Conservation (phyloP, 1,140 invertebrate genomes). For the Papilio machaon region DNA sequence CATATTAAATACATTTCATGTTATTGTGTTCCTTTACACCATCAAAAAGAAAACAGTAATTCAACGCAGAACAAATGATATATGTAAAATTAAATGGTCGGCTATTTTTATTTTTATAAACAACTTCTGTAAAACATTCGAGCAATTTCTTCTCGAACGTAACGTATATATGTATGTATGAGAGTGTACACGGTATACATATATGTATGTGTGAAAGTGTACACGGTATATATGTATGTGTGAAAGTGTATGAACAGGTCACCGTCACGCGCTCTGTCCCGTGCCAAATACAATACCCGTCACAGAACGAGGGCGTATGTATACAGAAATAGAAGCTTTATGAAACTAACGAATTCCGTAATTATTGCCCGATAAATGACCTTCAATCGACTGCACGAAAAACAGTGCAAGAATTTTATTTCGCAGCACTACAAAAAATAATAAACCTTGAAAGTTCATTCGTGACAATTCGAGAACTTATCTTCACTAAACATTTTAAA, state of each 20-base stretch:
- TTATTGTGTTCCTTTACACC: too few species aligned
- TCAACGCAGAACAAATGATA: background rate
- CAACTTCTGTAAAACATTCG: background rate
- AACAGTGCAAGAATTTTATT: background rate
- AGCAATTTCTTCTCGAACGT: constrained; percentile 13
- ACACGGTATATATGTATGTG: constrained; percentile 39
- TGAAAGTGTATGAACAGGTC: constrained; percentile 46
- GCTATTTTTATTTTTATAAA: background rate
- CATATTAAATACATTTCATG: too few species aligned
- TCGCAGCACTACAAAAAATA: background rate
- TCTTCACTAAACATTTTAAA: background rate
- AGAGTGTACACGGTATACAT: too few species aligned
- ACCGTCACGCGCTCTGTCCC: constrained; percentile 51
- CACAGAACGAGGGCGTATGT: constrained; percentile 46
- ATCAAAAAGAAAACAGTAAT: background rate
- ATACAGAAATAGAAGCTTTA: constrained; percentile 47
- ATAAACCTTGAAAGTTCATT: background rate
- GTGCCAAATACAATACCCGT: constrained; percentile 58
- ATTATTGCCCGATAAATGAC: constrained; percentile 20
- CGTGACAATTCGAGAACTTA: background rate
- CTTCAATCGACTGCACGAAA: background rate
- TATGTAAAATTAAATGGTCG: background rate
- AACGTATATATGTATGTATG: background rate
- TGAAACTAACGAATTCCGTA: constrained; percentile 30
- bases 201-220: constrained; percentile 32